Percentiles rank a stretch among this genome's conserved stretches.
phyloP scores from a whole-genome alignment of 2,797 vertebrate genomes.

The Ctenosaura bakeri region DNA sequence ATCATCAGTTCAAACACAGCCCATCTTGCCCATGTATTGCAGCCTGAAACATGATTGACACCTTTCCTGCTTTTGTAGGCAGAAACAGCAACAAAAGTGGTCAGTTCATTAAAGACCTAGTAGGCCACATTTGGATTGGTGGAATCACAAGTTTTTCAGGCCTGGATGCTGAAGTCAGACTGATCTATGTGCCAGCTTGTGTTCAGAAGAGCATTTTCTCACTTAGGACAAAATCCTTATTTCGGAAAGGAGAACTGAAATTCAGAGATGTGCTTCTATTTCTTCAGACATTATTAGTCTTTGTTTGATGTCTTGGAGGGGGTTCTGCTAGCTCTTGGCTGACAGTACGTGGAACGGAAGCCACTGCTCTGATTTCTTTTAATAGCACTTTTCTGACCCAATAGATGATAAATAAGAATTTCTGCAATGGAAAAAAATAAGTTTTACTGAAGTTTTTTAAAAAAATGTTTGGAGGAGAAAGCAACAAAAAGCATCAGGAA shows the following conservation, averaged over 20 bases:
- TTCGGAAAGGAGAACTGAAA: background rate
- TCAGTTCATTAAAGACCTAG: too few relatives aligned
- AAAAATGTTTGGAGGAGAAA: too few relatives aligned
- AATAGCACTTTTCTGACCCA: background rate
- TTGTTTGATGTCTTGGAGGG: too few relatives aligned
- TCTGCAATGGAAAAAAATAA: background rate
- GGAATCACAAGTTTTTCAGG: background rate
- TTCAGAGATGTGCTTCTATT: background rate
- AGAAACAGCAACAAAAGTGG: background rate
- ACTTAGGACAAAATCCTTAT: background rate
- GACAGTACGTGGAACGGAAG: too few relatives aligned
- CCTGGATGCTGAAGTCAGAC: background rate
- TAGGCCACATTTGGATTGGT: background rate
- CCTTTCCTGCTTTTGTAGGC: background rate
- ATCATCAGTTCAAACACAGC: background rate
- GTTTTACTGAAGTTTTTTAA: too few relatives aligned
- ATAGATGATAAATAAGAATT: background rate
- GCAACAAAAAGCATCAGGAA: too few relatives aligned
- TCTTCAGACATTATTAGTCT: background rate
- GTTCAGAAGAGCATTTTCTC: background rate
- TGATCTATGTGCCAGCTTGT: too few relatives aligned
- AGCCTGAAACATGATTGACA: background rate
- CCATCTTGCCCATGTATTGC: background rate
- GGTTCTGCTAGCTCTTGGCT: background rate
- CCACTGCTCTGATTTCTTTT: background rate